These are phyloP conservation scores for Hylaea fasciaria DNA, from an alignment of 2,888 invertebrate genomes.

Conservation along the genomic window DNA sequence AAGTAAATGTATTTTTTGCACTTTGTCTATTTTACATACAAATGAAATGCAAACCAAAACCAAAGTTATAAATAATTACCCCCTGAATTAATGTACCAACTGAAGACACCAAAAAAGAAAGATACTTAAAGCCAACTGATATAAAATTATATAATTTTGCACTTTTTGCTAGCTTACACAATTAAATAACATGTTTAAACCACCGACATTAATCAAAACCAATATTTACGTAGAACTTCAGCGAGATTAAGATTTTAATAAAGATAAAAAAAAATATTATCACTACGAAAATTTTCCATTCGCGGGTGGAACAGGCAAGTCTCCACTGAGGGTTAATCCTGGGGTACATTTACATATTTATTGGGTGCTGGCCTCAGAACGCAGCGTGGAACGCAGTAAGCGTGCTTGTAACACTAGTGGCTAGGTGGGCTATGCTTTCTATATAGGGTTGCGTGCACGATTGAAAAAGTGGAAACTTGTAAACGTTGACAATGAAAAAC, in stretches of 20 bases:
- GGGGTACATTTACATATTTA: conserved; percentile 75
- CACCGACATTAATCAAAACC: conserved; percentile 7
- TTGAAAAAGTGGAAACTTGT: too few species aligned
- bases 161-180: background rate
- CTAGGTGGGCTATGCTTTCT: too few species aligned
- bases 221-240: conserved; percentile 6
- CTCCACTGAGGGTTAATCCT: conserved; percentile 57
- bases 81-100: too few species aligned
- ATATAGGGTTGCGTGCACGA: background rate
- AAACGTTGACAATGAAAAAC: too few species aligned
- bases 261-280: conserved; percentile 49
- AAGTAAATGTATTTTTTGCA: background rate
- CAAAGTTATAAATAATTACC: too few species aligned
- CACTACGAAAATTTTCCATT: conserved; percentile 42
- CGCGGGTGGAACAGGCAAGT: conserved; percentile 24
- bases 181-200: background rate
- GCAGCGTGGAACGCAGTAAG: conserved; percentile 12
- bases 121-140: too few species aligned
- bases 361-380: conserved; percentile 64
- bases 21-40: background rate
- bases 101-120: too few species aligned
- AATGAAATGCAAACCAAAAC: background rate
- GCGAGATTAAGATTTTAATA: conserved; percentile 44
- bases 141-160: too few species aligned
- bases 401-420: background rate